These are phyloP conservation scores for Mamestra configurata DNA, from an alignment of 1,140 invertebrate species.

Conservation along the genomic window DNA sequence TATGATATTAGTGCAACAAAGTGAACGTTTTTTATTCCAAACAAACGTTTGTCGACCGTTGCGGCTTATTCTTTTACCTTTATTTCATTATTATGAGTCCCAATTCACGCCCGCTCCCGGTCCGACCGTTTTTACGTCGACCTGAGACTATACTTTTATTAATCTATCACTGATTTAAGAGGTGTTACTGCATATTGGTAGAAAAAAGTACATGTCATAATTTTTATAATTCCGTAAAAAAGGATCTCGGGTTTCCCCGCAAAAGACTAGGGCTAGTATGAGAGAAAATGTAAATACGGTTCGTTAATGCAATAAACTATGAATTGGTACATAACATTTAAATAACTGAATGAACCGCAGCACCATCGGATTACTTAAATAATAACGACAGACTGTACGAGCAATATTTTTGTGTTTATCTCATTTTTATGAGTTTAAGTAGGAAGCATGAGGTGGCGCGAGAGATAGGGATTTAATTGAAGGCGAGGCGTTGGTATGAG, in stretches of 20 bases:
- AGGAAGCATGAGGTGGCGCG: conserved; percentile 83
- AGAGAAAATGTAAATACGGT: conserved; percentile 12
- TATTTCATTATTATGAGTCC: conserved; percentile 69
- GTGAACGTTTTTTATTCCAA: no score
- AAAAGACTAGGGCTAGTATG: not conserved
- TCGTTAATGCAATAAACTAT: conserved; percentile 32
- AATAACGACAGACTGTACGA: conserved; percentile 75
- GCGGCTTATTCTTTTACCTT: conserved; percentile 65
- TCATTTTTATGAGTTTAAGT: conserved; percentile 87
- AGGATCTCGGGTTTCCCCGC: not conserved
- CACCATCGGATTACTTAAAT: conserved; percentile 71
- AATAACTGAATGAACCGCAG: conserved; percentile 63
- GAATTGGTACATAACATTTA: conserved; percentile 48
- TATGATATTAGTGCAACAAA: no score
- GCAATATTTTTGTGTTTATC: conserved; percentile 86
- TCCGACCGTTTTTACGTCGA: conserved; percentile 57
- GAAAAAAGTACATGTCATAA: not conserved
- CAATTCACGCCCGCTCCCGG: conserved; percentile 57
- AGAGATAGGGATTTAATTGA: conserved; percentile 87
- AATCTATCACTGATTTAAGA: conserved; percentile 44
- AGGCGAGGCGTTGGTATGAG: conserved; percentile 67
- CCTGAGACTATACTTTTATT: conserved; percentile 20
- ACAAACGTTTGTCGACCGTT: conserved; percentile 26
- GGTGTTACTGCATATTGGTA: not conserved
- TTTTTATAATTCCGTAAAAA: not conserved